Evolutionary conservation across 1,140 invertebrate genomes (phyloP), one percentile per base, ranked within the genome.

Genomic region (Brachionus rotundiformis): DNA sequence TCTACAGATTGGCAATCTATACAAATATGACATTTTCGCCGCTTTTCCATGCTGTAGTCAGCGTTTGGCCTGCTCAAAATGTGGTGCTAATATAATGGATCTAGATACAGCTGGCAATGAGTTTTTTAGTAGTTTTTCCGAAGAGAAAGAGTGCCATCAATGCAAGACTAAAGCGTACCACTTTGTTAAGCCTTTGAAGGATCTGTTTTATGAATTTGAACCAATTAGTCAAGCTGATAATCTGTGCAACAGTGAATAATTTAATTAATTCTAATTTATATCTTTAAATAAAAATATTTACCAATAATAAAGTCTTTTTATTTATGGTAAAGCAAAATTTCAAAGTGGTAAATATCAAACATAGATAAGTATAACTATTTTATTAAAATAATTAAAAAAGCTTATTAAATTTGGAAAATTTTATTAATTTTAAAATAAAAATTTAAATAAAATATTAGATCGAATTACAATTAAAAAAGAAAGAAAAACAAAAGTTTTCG

Each of bases 1-100:
- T 27, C 29, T 81, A 33, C 54, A 63, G 19, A 29, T 81, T 63
- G 79, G 79, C 23, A 81, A 49, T 31, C 25, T 81, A 16, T 81
- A 81, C 25, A 44, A 68, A 19, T 81, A 65, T 81, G 79, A 63
- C 31, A 63, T 65, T n/a, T 81, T 81, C n/a, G 79, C 79, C n/a
- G 79, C 79, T 8, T 81, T 81, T 81, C 79, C 79, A 19, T 81
- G 79, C 47, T 81, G 79, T 68, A 6, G 19, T 29, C 1, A 27
- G 31, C 13, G 79, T 19, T 49, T 81, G n/a, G 31, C 29, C 3
- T 81, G 79, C 27, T 44, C 23, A 4, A 65, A 63, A 29, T 81
- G 79, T 41, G 13, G 19, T 31, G 3, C 16, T 1, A 31, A 27
- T n/a, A 29, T 81, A 1, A 41, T 81, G 13, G 36, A 63, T 10